Base-by-base conservation (phyloP, 2,888 invertebrate species). In the Thera britannica region DNA sequence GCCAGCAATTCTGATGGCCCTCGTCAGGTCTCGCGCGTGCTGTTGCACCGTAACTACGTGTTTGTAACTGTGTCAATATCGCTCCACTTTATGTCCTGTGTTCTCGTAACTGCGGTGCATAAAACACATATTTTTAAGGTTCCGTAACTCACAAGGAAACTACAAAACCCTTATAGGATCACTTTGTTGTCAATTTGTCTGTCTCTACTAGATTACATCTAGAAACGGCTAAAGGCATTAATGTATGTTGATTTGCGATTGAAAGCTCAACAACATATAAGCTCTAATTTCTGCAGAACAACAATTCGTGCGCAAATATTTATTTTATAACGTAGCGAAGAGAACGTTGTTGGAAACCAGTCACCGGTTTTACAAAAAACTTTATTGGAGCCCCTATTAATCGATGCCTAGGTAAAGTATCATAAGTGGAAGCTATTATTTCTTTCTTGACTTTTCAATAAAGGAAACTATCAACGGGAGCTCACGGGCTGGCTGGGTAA, bases 381-480 rank as follows among this genome's bases (percentile, higher is more conserved):
- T 51, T 62, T 44, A 51, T 44, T 2, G 41, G 48, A 7, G 48
- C 12, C 38, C 44, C 44, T 57, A 61, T 57, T 38, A 64, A 52
- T 63, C 52, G 46, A 62, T 46, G 35, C 35, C 12, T 52, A 12
- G 36, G 54, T 56, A 57, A 63, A 63, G 58, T 65, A 62, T 62
- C 67, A 61, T 64, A 62, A 67, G 58, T 55, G 58, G 35, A 56
- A 65, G 78, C 74, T 72, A 76, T 77, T 78, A 81, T 82, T 83
- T 83, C 82, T 82, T 83, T 83, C 82, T 84, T 86, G 80, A 80
- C 84, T 88, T 87, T 85, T 89, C 87, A 89, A 92, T 93, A 92
- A 89, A 85, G 88, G 85, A 88, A 91, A 90, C 88, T 92, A 91
- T 90, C 87, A 86, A 81, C 80, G 85, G 83, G 85, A 84, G 86